Conservation (phyloP, 2,797 vertebrate species). For the Sebastes dallii region DNA sequence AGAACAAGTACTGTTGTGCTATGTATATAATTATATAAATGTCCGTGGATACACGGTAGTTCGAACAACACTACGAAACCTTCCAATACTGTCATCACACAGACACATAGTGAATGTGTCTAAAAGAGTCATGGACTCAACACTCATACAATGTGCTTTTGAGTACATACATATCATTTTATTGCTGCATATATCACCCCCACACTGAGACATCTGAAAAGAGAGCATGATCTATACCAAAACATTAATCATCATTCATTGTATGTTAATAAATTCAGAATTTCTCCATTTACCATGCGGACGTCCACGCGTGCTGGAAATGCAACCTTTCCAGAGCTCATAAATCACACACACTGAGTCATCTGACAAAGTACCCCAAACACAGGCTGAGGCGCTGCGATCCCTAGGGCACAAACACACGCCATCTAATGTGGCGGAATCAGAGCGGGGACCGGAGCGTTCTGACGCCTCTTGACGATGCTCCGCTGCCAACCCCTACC, state of each 20-base stretch:
- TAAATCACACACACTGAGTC: slow-evolving; percentile 86
- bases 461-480: slow-evolving; percentile 63
- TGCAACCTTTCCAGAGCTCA: slow-evolving; percentile 88
- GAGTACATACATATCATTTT: slow-evolving; percentile 84
- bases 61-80: slow-evolving; percentile 44
- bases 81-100: slow-evolving; percentile 50
- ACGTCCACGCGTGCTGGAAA: slow-evolving; percentile 85
- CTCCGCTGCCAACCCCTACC: slow-evolving; percentile 64
- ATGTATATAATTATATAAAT: slow-evolving; percentile 50
- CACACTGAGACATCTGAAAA: slow-evolving; percentile 85
- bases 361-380: slow-evolving; percentile 88
- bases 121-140: slow-evolving; percentile 70
- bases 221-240: slow-evolving; percentile 86
- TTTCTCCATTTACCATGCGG: slow-evolving; percentile 89
- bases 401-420: slow-evolving; percentile 86
- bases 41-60: slow-evolving; percentile 42
- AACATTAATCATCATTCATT: slow-evolving; percentile 92
- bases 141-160: slow-evolving; percentile 76
- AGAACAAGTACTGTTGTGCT: slow-evolving; percentile 29
- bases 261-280: slow-evolving; percentile 92
- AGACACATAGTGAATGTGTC: slow-evolving; percentile 49
- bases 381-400: slow-evolving; percentile 81
- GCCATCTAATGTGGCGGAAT: slow-evolving; percentile 84
- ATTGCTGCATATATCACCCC: slow-evolving; percentile 85
- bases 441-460: slow-evolving; percentile 73